Percentiles rank a stretch among this genome's conserved stretches.
Evolutionary conservation across 1,140 invertebrate species (phyloP).

Genomic region (Drosophila sp.): DNA sequence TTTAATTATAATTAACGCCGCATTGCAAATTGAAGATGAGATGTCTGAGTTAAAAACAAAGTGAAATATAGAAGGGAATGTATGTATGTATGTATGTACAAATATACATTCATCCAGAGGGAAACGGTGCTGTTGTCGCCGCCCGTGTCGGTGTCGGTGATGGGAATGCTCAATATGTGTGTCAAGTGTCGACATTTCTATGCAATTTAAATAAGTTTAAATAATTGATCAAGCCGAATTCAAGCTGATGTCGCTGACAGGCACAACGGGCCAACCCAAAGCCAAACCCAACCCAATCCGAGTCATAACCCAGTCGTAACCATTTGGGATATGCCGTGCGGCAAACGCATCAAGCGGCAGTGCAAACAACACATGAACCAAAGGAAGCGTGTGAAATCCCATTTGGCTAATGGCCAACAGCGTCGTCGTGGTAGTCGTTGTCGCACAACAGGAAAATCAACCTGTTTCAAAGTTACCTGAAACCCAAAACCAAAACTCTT

Average conservation of each 20-base stretch:
- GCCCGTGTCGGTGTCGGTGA: no score
- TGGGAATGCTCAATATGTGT: slow-evolving; percentile 8
- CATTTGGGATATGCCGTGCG: slow-evolving; percentile 54
- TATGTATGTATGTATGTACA: not conserved
- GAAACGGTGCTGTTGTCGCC: not conserved
- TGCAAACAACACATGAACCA: slow-evolving; percentile 22
- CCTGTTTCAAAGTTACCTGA: slow-evolving; percentile 54
- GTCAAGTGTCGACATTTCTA: slow-evolving; percentile 20
- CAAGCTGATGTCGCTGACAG: slow-evolving; percentile 39
- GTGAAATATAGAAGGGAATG: not conserved
- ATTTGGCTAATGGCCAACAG: slow-evolving; percentile 78
- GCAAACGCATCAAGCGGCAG: slow-evolving; percentile 40
- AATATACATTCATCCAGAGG: no score
- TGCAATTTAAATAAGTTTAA: slow-evolving; percentile 48
- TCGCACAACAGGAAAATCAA: slow-evolving; percentile 67
- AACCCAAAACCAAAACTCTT: not conserved
- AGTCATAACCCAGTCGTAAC: not conserved
- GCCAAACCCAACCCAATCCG: not conserved
- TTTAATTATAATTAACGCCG: slow-evolving; percentile 79
- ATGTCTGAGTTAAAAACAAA: slow-evolving; percentile 10
- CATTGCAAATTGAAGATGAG: slow-evolving; percentile 57
- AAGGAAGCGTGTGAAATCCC: slow-evolving; percentile 79
- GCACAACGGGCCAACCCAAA: slow-evolving; percentile 7
- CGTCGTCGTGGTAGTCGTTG: slow-evolving; percentile 10
- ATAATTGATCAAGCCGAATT: slow-evolving; percentile 65